phyloP scores from a whole-genome alignment of 2,113 vertebrate species.

The Rhea pennata region DNA sequence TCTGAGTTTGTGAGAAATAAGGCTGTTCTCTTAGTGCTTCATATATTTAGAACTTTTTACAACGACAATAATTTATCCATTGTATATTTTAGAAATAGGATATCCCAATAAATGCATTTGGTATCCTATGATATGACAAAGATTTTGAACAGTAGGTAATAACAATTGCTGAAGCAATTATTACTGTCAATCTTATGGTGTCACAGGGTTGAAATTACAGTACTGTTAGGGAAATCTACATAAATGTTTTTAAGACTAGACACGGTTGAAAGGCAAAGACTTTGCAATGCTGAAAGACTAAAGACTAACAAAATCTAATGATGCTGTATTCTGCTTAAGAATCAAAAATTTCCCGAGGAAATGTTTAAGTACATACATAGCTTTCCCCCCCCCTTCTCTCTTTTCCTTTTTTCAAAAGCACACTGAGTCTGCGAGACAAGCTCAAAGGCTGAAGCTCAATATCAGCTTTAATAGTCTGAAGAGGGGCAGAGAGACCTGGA shows the following conservation, averaged over 20 bases:
- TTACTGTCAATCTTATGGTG: neutral
- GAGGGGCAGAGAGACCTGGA: neutral
- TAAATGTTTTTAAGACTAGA: neutral
- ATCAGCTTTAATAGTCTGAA: neutral
- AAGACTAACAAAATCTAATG: neutral
- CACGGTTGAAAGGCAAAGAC: neutral
- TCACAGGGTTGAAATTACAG: neutral
- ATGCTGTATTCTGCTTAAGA: neutral
- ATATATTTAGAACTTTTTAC: neutral
- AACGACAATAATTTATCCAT: neutral
- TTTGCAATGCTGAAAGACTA: neutral
- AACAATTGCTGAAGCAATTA: neutral
- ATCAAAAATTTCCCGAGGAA: neutral
- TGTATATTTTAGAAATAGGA: neutral
- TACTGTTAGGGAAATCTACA: neutral
- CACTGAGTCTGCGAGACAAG: neutral
- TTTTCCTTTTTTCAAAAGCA: neutral
- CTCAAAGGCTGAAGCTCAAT: neutral
- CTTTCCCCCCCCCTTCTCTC: no score
- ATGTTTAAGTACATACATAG: neutral
- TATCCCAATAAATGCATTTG: neutral
- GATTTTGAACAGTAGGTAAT: neutral
- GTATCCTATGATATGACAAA: neutral
- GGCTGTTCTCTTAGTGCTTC: neutral
- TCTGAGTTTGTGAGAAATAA: neutral